These are phyloP conservation scores for rat (Rattus norvegicus) DNA, from an alignment of 2,113 vertebrate genomes.

Conservation along the genomic window GRCr8 NC_086027.1:96070501-96071000, in stretches of 20 bases:
- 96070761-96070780: not conserved
- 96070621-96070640: not conserved
- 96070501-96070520: not conserved
- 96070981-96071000: not conserved
- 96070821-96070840: not conserved
- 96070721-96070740: not conserved
- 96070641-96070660: not conserved
- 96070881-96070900: conserved; percentile 81
- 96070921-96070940: conserved; percentile 95
- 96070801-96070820: not conserved
- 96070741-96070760: not conserved
- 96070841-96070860: not conserved
- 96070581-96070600: not conserved
- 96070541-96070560: not conserved
- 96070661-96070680: not conserved
- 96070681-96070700: not conserved
- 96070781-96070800: not conserved
- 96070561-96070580: not conserved
- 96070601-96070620: not conserved
- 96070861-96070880: not conserved
- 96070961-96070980: conserved; percentile 78
- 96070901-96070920: conserved; percentile 91
- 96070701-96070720: not conserved
- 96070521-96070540: not conserved
- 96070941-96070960: conserved; percentile 92